Conservation (phyloP, 1,140 invertebrate species). For the Drosophila ficusphila region DNA sequence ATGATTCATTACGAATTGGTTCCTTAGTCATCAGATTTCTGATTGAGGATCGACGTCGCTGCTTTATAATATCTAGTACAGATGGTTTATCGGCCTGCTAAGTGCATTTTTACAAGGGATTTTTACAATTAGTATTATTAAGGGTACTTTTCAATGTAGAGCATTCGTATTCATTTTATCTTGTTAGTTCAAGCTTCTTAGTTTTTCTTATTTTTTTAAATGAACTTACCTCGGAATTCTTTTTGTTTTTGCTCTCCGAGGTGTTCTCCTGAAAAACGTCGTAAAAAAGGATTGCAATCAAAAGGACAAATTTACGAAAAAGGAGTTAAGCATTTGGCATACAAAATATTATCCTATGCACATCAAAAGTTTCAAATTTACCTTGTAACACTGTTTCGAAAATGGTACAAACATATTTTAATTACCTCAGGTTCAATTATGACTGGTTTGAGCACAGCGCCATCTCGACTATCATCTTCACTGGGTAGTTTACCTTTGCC, state of each 20-base stretch:
- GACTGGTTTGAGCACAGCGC: constrained; percentile 69
- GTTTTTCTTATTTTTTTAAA: background rate
- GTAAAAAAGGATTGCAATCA: background rate
- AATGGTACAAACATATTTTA: background rate
- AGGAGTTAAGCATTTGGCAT: background rate
- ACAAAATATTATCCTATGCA: too few species aligned
- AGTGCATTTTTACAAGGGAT: constrained; percentile 1
- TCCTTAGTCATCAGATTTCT: constrained; percentile 74
- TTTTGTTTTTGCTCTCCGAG: constrained; percentile 5
- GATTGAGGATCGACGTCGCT: constrained; percentile 75
- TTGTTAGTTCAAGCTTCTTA: background rate
- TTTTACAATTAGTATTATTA: constrained; percentile 4
- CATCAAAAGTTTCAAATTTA: too few species aligned
- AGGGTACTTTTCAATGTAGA: background rate
- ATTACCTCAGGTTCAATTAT: constrained; percentile 80
- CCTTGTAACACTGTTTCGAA: too few species aligned
- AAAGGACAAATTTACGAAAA: background rate
- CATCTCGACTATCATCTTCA: constrained; percentile 59
- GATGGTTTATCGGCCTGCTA: constrained; percentile 60
- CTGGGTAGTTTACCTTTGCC: constrained; percentile 78
- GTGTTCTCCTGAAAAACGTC: constrained; percentile 29
- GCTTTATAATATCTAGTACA: constrained; percentile 70
- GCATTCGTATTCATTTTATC: background rate
- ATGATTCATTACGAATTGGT: constrained; percentile 83
- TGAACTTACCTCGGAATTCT: constrained; percentile 45